Conservation (phyloP, 2,797 vertebrate species). For the Chelonia mydas region DNA sequence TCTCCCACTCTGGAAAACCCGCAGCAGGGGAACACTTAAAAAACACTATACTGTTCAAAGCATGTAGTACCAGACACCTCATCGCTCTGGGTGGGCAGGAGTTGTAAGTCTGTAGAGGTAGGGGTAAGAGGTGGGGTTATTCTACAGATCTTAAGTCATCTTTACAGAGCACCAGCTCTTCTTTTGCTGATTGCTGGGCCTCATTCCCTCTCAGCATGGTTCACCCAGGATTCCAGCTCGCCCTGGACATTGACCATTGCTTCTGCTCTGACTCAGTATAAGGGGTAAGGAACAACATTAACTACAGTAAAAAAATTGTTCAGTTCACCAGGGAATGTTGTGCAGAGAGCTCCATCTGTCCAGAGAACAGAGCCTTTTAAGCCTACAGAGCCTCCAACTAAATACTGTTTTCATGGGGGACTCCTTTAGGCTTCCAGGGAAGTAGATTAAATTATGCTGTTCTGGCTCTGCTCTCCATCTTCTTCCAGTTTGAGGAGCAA, state of each 20-base stretch:
- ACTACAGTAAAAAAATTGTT: not conserved
- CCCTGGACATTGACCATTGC: not conserved
- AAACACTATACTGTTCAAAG: not conserved
- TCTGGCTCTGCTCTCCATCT: not conserved
- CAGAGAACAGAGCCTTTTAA: not conserved
- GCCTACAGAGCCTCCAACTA: not conserved
- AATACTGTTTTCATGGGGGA: not conserved
- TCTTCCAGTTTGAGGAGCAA: not conserved
- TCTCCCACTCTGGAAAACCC: not conserved
- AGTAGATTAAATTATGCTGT: not conserved
- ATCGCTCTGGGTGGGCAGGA: rapidly evolving
- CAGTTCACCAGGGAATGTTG: not conserved
- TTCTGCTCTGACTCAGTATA: not conserved
- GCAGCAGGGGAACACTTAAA: not conserved
- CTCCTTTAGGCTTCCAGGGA: not conserved
- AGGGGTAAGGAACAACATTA: not conserved
- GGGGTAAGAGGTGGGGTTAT: not conserved
- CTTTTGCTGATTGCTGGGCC: not conserved
- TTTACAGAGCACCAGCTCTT: not conserved
- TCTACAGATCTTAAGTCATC: not conserved
- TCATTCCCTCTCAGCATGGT: not conserved
- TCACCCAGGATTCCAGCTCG: not conserved
- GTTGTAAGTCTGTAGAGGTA: not conserved
- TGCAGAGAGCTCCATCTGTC: not conserved
- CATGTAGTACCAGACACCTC: not conserved